Percentiles rank a stretch among this genome's conserved stretches.
phyloP scores from a whole-genome alignment of 2,113 vertebrate species.

The Nettapus auritus region DNA sequence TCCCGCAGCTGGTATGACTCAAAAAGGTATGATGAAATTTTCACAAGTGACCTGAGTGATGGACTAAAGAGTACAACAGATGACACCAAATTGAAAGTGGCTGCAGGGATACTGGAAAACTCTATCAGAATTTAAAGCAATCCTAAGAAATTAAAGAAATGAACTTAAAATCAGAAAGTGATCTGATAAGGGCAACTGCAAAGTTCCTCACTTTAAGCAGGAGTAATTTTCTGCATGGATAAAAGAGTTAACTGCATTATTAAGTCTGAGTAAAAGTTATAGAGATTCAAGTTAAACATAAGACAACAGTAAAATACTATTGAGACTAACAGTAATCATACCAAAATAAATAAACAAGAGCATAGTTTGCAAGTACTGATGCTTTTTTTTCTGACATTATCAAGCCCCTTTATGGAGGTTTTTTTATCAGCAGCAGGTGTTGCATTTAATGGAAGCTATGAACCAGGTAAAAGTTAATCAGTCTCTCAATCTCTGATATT shows the following conservation, averaged over 20 bases:
- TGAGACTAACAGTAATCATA: neutral
- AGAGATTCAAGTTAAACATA: neutral
- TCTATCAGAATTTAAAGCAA: neutral
- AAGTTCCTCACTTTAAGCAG: neutral
- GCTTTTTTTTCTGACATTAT: neutral
- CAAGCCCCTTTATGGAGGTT: neutral
- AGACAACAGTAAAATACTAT: neutral
- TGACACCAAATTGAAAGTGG: neutral
- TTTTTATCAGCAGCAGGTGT: neutral
- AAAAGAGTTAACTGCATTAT: neutral
- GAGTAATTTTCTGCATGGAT: neutral
- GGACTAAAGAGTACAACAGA: neutral
- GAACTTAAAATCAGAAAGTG: neutral
- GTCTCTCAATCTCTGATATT: neutral
- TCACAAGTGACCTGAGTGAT: neutral
- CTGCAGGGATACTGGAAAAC: neutral
- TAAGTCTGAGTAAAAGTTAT: neutral
- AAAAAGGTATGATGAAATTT: neutral
- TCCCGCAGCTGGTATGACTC: neutral
- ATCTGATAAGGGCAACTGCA: neutral
- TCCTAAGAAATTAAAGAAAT: neutral
- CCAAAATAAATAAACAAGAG: neutral
- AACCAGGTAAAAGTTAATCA: neutral
- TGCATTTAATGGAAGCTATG: neutral
- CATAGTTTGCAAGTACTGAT: neutral